phyloP scores from a whole-genome alignment of 35 echinoderm and acorn worm species.

The Strongylocentrotus purpuratus region DNA sequence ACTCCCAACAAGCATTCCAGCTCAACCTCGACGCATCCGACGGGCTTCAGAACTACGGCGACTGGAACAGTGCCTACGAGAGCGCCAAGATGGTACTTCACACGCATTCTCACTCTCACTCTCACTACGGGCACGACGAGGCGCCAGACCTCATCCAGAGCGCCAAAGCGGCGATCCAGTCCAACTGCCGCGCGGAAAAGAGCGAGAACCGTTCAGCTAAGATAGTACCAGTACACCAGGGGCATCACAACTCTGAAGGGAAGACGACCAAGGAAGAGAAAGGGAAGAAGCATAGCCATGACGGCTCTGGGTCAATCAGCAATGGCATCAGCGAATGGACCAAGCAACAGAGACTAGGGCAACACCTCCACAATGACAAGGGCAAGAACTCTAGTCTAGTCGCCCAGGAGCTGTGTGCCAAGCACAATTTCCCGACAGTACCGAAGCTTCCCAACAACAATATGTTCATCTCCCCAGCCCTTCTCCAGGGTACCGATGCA shows the following conservation, averaged over 20 bases:
- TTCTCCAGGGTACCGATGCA: conserved; percentile 39
- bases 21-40: conserved; percentile 58
- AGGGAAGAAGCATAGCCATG: conserved; percentile 59
- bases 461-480: conserved; percentile 17
- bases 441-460: conserved; percentile 58
- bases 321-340: conserved; percentile 55
- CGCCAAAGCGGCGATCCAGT: conserved; percentile 79
- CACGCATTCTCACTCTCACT: conserved; percentile 39
- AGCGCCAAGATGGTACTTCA: conserved; percentile 89
- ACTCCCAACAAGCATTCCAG: conserved; percentile 72
- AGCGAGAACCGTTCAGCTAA: conserved; percentile 30
- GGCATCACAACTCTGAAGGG: conserved; percentile 53
- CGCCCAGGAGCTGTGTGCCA: conserved; percentile 55
- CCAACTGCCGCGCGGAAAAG: conserved; percentile 72
- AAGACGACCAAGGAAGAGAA: conserved; percentile 63
- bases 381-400: conserved; percentile 49
- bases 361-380: conserved; percentile 75
- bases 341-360: conserved; percentile 63
- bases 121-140: conserved; percentile 65
- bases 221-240: conserved; percentile 46
- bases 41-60: conserved; percentile 58
- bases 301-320: neutral
- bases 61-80: conserved; percentile 85
- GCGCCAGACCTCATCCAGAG: conserved; percentile 89
- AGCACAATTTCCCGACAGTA: conserved; percentile 55